Evolutionary conservation across 2,888 invertebrate species (phyloP).

Genomic region (Pachydiplax longipennis): DNA sequence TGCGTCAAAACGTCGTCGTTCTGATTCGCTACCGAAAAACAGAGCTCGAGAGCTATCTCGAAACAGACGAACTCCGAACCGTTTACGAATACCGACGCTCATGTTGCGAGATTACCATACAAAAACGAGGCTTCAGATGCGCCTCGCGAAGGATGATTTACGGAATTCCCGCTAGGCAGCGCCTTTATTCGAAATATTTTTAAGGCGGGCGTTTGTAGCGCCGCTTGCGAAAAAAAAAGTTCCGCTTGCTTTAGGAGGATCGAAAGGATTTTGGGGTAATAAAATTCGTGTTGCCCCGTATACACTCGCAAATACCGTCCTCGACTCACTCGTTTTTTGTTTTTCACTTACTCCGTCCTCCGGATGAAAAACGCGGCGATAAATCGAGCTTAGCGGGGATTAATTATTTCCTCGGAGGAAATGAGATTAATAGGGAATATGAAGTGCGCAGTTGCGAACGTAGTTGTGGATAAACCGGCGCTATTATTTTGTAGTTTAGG

Average conservation of each 20-base stretch:
- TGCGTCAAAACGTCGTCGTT: neutral
- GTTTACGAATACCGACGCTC: neutral
- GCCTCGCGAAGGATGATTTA: neutral
- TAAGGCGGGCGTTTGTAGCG: neutral
- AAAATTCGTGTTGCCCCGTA: neutral
- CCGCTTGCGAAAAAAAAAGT: neutral
- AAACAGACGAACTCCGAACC: neutral
- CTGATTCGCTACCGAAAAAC: neutral
- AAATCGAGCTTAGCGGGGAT: too few species aligned
- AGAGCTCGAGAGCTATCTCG: neutral
- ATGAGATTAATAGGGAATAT: too few species aligned
- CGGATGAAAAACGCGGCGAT: too few species aligned
- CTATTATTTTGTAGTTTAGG: too few species aligned
- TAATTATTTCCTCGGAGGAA: too few species aligned
- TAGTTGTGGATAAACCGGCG: too few species aligned
- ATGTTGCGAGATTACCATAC: neutral
- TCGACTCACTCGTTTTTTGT: too few species aligned
- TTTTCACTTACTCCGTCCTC: too few species aligned
- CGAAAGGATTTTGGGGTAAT: neutral
- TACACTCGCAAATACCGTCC: too few species aligned
- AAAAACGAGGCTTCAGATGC: neutral
- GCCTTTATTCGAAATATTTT: neutral
- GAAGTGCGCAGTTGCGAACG: too few species aligned
- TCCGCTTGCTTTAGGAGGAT: neutral
- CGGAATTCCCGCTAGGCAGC: neutral